phyloP scores from a whole-genome alignment of 2,797 vertebrate genomes.

The Petrocephalus sullivani region DNA sequence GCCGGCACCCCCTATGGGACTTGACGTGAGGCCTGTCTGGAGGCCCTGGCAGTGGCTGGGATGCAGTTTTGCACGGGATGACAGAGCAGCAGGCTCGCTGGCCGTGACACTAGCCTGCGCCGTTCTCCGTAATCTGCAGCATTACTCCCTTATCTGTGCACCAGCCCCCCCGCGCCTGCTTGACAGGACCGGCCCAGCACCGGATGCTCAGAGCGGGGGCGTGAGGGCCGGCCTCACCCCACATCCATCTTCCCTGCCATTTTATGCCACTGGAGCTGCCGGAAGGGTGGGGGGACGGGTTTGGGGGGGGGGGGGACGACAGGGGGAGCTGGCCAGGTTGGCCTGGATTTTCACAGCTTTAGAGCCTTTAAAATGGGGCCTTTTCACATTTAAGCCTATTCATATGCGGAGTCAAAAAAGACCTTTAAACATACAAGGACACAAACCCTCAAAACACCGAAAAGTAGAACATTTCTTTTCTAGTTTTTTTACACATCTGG shows the following conservation, averaged over 20 bases:
- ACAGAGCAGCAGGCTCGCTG: slow-evolving; percentile 53
- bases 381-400: not conserved
- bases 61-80: slow-evolving; percentile 15
- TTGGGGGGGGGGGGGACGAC: too few species aligned
- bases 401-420: slow-evolving; percentile 25
- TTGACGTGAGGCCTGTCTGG: not conserved
- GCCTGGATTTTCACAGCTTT: too few species aligned
- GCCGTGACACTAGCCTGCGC: slow-evolving; percentile 53
- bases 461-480: not conserved
- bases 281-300: not conserved
- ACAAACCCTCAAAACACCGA: not conserved
- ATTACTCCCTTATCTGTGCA: slow-evolving; percentile 60
- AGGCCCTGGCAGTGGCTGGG: not conserved
- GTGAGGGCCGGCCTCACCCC: slow-evolving; percentile 13
- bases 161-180: slow-evolving; percentile 36
- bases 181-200: slow-evolving; percentile 27
- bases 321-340: too few species aligned
- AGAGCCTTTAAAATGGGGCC: too few species aligned
- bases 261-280: slow-evolving; percentile 40
- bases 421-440: slow-evolving; percentile 7
- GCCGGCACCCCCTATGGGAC: not conserved
- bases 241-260: slow-evolving; percentile 55
- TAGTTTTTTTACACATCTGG: not conserved
- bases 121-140: slow-evolving; percentile 59
- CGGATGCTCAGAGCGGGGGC: not conserved